These are phyloP conservation scores for Zygogramma bicolorata DNA, from an alignment of 2,888 invertebrate genomes.

Conservation along the genomic window DNA sequence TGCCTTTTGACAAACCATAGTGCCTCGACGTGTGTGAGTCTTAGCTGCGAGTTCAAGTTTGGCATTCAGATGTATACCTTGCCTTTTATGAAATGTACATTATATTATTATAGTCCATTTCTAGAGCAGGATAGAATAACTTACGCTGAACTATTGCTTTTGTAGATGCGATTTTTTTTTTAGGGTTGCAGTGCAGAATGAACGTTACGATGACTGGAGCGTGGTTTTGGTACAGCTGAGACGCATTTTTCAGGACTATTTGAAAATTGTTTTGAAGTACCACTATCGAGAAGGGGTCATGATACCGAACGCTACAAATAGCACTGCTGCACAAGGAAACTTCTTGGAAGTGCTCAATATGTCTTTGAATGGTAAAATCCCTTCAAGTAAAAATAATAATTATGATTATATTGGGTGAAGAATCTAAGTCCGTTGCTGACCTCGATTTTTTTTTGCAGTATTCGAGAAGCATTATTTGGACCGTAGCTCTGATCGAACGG, in stretches of 20 bases:
- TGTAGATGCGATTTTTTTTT: too few relatives aligned
- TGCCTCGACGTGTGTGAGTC: too few relatives aligned
- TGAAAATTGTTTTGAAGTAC: conserved; percentile 88
- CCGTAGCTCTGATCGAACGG: conserved; percentile 97
- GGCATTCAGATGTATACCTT: too few relatives aligned
- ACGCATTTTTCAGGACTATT: conserved; percentile 90
- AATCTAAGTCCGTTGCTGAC: too few relatives aligned
- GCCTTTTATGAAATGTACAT: too few relatives aligned
- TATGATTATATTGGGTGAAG: too few relatives aligned
- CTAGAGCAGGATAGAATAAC: too few relatives aligned
- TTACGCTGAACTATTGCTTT: too few relatives aligned
- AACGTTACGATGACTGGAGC: conserved; percentile 98
- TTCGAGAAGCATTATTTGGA: conserved; percentile 99
- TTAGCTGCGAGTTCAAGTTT: too few relatives aligned
- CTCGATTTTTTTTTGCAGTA: conserved; percentile 73
- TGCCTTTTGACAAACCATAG: too few relatives aligned
- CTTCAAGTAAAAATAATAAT: too few relatives aligned
- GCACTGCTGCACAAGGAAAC: conserved; percentile 95
- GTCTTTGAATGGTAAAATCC: conserved; percentile 96
- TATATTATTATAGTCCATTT: too few relatives aligned
- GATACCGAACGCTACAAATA: conserved; percentile 87
- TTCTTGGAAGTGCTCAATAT: conserved; percentile 99
- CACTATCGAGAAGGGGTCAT: conserved; percentile 79
- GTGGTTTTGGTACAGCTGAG: conserved; percentile 88
- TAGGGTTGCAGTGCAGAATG: conserved; percentile 96